phyloP scores from a whole-genome alignment of 1,140 invertebrate genomes.

The Lethocerus indicus region DNA sequence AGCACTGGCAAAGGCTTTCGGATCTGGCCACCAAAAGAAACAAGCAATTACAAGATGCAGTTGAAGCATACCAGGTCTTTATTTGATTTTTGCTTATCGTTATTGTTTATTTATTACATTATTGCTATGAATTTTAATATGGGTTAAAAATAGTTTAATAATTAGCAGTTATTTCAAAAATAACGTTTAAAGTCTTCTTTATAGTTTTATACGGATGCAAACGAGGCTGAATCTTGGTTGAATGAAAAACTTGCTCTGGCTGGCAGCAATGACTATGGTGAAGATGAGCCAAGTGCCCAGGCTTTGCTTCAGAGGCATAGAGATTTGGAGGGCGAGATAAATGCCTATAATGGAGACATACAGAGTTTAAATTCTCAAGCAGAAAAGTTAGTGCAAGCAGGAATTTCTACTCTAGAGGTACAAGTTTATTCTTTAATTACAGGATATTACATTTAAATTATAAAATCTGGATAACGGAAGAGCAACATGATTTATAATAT shows the following conservation, averaged over 20 bases:
- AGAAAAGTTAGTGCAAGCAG: conserved; percentile 57
- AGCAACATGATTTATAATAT: neutral
- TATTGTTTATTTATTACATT: neutral
- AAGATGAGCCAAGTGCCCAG: conserved; percentile 76
- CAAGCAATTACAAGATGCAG: conserved; percentile 81
- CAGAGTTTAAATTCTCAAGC: conserved; percentile 72
- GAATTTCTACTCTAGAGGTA: conserved; percentile 56
- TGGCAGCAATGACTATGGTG: conserved; percentile 71
- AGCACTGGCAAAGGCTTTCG: conserved; percentile 71
- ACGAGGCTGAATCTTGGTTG: conserved; percentile 96
- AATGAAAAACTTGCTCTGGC: conserved; percentile 82
- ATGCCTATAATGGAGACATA: conserved; percentile 80
- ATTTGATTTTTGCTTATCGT: neutral
- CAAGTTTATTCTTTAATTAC: neutral
- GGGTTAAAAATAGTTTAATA: conserved; percentile 2
- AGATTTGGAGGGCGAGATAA: conserved; percentile 77
- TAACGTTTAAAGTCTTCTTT: conserved; percentile 15
- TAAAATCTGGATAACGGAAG: neutral
- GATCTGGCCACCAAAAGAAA: conserved; percentile 67
- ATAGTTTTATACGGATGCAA: conserved; percentile 89
- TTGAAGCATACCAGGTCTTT: conserved; percentile 70
- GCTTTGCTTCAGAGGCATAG: conserved; percentile 71
- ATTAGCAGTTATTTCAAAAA: neutral
- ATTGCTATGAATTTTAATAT: neutral
- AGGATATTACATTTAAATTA: neutral